A percentile compares a stretch with the other conserved stretches of the same genome.
phyloP scores from a whole-genome alignment of 2,797 vertebrate genomes.

The Antennarius maculatus region DNA sequence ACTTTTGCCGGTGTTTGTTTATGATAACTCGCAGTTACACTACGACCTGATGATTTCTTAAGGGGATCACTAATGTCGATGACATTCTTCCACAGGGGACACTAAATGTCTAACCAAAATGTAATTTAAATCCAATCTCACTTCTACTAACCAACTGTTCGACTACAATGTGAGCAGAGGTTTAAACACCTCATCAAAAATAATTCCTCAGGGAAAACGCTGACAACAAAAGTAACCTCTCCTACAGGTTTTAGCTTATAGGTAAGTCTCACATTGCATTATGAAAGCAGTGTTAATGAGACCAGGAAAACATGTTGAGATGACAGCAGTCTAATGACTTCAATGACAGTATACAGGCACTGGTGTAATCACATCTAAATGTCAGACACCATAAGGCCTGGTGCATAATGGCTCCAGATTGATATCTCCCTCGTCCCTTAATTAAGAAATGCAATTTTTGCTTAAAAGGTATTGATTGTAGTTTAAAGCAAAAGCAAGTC shows the following conservation, averaged over 20 bases:
- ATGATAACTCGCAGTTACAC: no score
- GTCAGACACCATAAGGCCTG: slow-evolving; percentile 83
- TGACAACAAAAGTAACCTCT: slow-evolving; percentile 15
- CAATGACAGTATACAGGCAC: slow-evolving; percentile 79
- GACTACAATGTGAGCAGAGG: neutral
- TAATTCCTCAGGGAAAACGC: slow-evolving; percentile 17
- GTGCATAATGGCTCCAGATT: slow-evolving; percentile 81
- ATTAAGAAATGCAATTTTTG: slow-evolving; percentile 83
- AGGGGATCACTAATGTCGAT: neutral
- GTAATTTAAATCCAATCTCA: neutral
- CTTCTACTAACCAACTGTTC: neutral
- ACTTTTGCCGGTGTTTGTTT: no score
- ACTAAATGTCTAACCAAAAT: neutral
- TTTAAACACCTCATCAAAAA: slow-evolving; percentile 6
- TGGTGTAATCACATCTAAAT: slow-evolving; percentile 83
- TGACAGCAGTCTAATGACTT: slow-evolving; percentile 84
- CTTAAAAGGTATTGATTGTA: slow-evolving; percentile 83
- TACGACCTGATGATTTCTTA: no score
- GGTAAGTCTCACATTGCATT: slow-evolving; percentile 43
- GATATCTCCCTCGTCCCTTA: slow-evolving; percentile 80
- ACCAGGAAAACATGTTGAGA: slow-evolving; percentile 79
- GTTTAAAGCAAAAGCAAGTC: slow-evolving; percentile 73
- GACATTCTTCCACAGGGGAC: neutral
- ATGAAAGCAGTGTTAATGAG: slow-evolving; percentile 73
- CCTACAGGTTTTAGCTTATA: slow-evolving; percentile 26